Evolutionary conservation across 2,113 vertebrate species (phyloP).

Genomic region (Cyprinodon tularosa): DNA sequence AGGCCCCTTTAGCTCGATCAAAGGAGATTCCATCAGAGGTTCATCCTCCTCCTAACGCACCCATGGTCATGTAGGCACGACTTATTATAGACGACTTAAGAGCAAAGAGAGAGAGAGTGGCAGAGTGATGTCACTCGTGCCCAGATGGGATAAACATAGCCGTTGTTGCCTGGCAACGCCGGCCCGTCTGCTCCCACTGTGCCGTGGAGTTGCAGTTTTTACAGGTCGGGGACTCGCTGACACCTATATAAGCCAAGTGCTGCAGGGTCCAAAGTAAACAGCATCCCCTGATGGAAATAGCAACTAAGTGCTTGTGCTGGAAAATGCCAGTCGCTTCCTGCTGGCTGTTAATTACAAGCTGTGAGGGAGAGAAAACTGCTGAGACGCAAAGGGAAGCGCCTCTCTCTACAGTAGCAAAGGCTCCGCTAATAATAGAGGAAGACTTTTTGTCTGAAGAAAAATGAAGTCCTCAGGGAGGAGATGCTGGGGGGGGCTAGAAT

Average conservation of each 20-base stretch:
- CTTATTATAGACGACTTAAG: slow-evolving; percentile 59
- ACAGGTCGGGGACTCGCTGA: slow-evolving; percentile 51
- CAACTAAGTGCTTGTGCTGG: slow-evolving; percentile 57
- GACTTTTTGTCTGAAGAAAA: slow-evolving; percentile 55
- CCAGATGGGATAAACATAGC: slow-evolving; percentile 50
- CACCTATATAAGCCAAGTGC: slow-evolving; percentile 36
- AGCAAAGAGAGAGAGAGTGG: slow-evolving; percentile 24
- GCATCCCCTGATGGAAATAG: slow-evolving; percentile 64
- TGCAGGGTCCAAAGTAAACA: slow-evolving; percentile 64
- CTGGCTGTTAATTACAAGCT: slow-evolving; percentile 57
- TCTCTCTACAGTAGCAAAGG: slow-evolving; percentile 14
- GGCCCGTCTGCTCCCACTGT: slow-evolving; percentile 17
- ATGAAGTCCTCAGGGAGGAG: slow-evolving; percentile 24
- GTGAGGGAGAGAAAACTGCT: slow-evolving; percentile 20
- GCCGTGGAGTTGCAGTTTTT: slow-evolving; percentile 56
- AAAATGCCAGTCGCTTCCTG: slow-evolving; percentile 55
- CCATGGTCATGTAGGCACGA: slow-evolving; percentile 21
- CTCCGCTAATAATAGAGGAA: slow-evolving; percentile 55
- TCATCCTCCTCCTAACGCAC: neutral
- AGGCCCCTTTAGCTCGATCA: slow-evolving; percentile 25
- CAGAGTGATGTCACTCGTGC: slow-evolving; percentile 54
- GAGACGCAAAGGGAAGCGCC: slow-evolving; percentile 18
- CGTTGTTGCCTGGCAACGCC: slow-evolving; percentile 43
- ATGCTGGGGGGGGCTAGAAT: neutral
- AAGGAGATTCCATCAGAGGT: neutral